Base-by-base conservation (phyloP, 2,113 vertebrate species). In the Leucopsar rothschildi region DNA sequence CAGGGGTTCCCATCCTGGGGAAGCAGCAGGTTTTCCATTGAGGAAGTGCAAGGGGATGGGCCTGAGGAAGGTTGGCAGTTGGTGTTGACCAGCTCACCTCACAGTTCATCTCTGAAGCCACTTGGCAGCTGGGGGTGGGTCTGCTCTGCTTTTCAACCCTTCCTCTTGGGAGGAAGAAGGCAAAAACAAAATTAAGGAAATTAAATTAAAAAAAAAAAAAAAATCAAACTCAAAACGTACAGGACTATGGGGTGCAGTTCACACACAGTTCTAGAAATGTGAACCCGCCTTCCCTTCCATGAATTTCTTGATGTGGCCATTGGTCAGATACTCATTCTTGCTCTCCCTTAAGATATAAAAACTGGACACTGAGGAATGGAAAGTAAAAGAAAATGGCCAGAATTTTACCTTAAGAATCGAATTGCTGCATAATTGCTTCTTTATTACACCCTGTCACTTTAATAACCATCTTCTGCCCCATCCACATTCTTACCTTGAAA, bases 381-480 rank as follows among this genome's bases (percentile, higher is more conserved):
- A 92, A 83, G 22, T 9, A 47, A 31, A 92, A 57, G 57, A 57
- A 91, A 91, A 64, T 82, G 86, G 61, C 45, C 91, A 60, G 53
- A 91, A 82, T 96, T 95, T 81, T 47, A 72, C 88, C 87, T 93
- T 56, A 73, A 60, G 83, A 83, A 93, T 96, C 63, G 84, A 70
- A 86, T 72, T 94, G 65, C 94, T 91, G 92, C 85, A 83, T 95
- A 72, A 96, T 87, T 95, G 33, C 90, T 91, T 95, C 90, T 85
- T 91, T 81, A 76, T 93, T 72, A 94, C 81, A 65, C 65, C 71
- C 87, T 96, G 90, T 96, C 95, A 96, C 60, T 73, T 97, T 96
- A 98, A 97, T 96, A 96, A 97, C 80, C 73, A 83, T 93, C 92
- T 95, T 96, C 95, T 95, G 83, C 70, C 79, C 81, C 92, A 85